Percentiles rank a stretch among this genome's conserved stretches.
Evolutionary conservation across 1,140 invertebrate genomes (phyloP).

Genomic region (Microplitis demolitor): DNA sequence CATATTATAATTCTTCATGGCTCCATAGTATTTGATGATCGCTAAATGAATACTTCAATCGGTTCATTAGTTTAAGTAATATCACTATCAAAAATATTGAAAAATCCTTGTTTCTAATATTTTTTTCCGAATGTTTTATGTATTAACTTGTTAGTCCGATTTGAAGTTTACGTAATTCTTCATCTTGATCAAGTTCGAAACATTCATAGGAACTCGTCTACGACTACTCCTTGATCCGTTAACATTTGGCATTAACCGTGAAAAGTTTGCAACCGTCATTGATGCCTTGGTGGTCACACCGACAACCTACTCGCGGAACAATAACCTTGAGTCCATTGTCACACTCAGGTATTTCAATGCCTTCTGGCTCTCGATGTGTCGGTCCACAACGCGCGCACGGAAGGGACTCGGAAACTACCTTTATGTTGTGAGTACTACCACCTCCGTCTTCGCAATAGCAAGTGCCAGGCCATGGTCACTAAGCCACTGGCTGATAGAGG

Average conservation of each 20-base stretch:
- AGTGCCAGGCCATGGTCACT: conserved; percentile 28
- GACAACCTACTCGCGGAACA: conserved; percentile 25
- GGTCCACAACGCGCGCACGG: neutral
- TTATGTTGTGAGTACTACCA: conserved; percentile 19
- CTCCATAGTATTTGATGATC: no score
- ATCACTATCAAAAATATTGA: no score
- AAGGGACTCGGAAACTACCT: neutral
- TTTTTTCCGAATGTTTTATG: no score
- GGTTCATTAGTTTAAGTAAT: no score
- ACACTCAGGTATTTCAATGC: conserved; percentile 33
- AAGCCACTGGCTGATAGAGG: conserved; percentile 25
- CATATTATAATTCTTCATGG: no score
- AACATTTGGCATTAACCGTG: conserved; percentile 37
- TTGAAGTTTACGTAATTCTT: no score
- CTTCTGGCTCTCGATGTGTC: neutral
- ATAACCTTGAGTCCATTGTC: conserved; percentile 23
- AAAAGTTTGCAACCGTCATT: conserved; percentile 15
- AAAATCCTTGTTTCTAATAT: no score
- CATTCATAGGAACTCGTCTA: conserved; percentile 27
- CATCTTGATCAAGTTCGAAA: conserved; percentile 28
- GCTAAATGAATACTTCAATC: no score
- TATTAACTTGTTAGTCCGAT: no score
- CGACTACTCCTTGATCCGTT: conserved; percentile 30
- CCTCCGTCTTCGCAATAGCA: conserved; percentile 34
- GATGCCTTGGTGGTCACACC: conserved; percentile 23